Conservation (phyloP, 2,797 vertebrate species). For the Molothrus aeneus region DNA sequence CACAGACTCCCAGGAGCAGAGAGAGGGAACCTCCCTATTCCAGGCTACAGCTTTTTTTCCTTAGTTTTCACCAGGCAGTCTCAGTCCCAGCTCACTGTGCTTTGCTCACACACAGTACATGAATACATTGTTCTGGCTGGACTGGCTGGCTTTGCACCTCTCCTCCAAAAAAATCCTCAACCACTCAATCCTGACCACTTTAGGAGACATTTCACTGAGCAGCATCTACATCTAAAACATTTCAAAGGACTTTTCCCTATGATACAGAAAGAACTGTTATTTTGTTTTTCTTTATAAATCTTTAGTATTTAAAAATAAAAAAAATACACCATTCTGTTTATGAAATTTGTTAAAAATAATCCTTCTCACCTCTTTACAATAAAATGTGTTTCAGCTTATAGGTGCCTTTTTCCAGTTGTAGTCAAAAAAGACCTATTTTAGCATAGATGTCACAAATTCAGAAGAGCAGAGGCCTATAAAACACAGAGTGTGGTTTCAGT, state of each 20-base stretch:
- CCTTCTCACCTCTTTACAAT: not conserved
- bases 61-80: not conserved
- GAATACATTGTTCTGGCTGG: not conserved
- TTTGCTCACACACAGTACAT: not conserved
- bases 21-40: not conserved
- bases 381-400: not conserved
- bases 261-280: not conserved
- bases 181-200: not conserved
- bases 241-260: not conserved
- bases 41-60: not conserved
- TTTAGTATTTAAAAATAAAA: not conserved
- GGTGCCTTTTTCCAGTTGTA: not conserved
- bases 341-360: not conserved
- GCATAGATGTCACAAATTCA: not conserved
- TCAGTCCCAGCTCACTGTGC: not conserved
- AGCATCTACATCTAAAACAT: not conserved
- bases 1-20: not conserved
- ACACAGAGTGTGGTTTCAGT: not conserved
- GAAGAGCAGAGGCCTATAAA: constrained; percentile 5
- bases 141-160: not conserved
- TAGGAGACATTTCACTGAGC: not conserved
- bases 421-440: not conserved
- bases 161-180: not conserved
- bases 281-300: not conserved
- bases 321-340: not conserved